Conservation (phyloP, 92 coral and sea anemone species). For the Palythoa heliodiscus region DNA sequence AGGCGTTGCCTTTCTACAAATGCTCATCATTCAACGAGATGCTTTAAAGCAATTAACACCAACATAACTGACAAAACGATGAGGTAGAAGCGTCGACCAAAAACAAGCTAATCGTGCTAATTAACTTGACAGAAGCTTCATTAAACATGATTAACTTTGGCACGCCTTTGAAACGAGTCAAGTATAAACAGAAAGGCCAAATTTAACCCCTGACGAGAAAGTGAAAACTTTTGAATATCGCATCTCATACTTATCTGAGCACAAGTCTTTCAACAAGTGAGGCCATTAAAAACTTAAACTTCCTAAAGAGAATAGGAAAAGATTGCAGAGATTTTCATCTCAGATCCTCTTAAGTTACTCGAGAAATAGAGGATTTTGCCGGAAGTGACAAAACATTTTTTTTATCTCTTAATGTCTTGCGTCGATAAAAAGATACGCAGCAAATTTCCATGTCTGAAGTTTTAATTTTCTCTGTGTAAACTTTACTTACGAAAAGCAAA, state of each 20-base stretch:
- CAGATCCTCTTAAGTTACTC: slow-evolving; percentile 24
- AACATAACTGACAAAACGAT: slow-evolving; percentile 41
- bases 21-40: slow-evolving; percentile 35
- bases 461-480: slow-evolving; percentile 44
- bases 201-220: slow-evolving; percentile 37
- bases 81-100: slow-evolving; percentile 38
- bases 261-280: slow-evolving; percentile 21
- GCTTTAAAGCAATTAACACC: slow-evolving; percentile 36
- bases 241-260: background rate
- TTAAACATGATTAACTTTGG: slow-evolving; percentile 46
- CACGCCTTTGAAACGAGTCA: slow-evolving; percentile 29
- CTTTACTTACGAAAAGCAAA: slow-evolving; percentile 29
- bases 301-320: slow-evolving; percentile 24
- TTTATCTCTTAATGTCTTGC: slow-evolving; percentile 22
- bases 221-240: slow-evolving; percentile 7
- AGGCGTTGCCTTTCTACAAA: slow-evolving; percentile 64
- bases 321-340: slow-evolving; percentile 32
- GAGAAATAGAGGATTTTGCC: slow-evolving; percentile 22
- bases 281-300: slow-evolving; percentile 26
- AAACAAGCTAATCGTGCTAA: slow-evolving; percentile 41
- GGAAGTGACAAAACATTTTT: slow-evolving; percentile 33
- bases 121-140: slow-evolving; percentile 45
- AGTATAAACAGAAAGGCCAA: slow-evolving; percentile 13
- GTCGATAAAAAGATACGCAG: slow-evolving; percentile 40
- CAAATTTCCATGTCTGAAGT: slow-evolving; percentile 36